Evolutionary conservation across 2,797 vertebrate genomes (phyloP).

Genomic region (Cygnus olor): DNA sequence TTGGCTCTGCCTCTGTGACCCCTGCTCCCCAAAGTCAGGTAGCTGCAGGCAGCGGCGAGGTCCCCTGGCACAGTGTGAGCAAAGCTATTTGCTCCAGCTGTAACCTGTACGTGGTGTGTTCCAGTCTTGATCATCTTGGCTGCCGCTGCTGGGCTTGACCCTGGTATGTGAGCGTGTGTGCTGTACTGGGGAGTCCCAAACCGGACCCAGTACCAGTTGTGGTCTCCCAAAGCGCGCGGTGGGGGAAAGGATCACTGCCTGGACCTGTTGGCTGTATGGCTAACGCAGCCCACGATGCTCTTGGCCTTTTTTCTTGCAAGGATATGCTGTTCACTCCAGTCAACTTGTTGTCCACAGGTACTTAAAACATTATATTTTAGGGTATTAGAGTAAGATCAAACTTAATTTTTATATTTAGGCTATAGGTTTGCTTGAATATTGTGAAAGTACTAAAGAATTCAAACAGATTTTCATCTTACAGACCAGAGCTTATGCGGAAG

Average conservation of each 20-base stretch:
- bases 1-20: not conserved
- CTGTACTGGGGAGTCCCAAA: rapidly evolving
- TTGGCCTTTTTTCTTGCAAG: not conserved
- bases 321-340: not conserved
- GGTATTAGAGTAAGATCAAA: not conserved
- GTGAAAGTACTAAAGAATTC: not conserved
- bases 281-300: rapidly evolving
- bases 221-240: not conserved
- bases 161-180: not conserved
- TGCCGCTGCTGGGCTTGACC: rapidly evolving
- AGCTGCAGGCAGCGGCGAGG: not conserved
- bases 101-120: not conserved
- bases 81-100: too few species aligned
- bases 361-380: not conserved
- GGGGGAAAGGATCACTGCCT: not conserved
- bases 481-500: not conserved
- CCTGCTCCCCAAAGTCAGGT: not conserved
- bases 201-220: not conserved
- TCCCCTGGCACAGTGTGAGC: not conserved
- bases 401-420: not conserved
- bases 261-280: not conserved
- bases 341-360: not conserved
- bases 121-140: rapidly evolving
- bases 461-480: not conserved
- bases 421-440: not conserved